Evolutionary conservation across 2,888 invertebrate genomes (phyloP).

Genomic region (Apodemia mormo): DNA sequence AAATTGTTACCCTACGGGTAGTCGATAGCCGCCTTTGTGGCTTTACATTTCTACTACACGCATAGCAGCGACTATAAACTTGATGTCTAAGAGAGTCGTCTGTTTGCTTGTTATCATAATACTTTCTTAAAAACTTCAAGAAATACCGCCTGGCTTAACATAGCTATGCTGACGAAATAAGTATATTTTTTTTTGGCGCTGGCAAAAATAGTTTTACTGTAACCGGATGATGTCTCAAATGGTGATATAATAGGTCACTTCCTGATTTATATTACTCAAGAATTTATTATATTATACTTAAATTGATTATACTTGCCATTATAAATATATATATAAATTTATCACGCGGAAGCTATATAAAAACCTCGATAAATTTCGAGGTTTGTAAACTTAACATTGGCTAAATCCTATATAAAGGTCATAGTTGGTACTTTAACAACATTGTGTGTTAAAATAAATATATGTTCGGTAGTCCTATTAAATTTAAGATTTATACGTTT

Average conservation of each 20-base stretch:
- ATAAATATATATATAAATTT: constrained; percentile 19
- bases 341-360: constrained; percentile 36
- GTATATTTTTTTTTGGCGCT: too few relatives aligned
- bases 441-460: not conserved
- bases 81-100: too few relatives aligned
- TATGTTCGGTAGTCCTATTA: not conserved
- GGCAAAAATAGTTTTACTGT: too few relatives aligned
- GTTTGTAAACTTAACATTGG: constrained; percentile 36
- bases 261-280: not conserved
- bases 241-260: constrained; percentile 5
- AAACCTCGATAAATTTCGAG: constrained; percentile 39
- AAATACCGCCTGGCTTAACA: too few relatives aligned
- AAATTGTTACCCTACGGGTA: too few relatives aligned
- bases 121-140: too few relatives aligned
- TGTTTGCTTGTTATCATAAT: too few relatives aligned
- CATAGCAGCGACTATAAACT: too few relatives aligned
- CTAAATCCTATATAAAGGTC: constrained; percentile 38
- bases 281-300: not conserved
- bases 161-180: too few relatives aligned
- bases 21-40: too few relatives aligned
- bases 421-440: constrained; percentile 27
- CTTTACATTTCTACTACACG: too few relatives aligned
- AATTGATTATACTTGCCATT: constrained; percentile 20
- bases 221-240: not conserved
- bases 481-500: constrained; percentile 25